Percentiles rank a stretch among this genome's conserved stretches.
These are phyloP conservation scores for Platycheirus albimanus DNA, from an alignment of 2,888 invertebrate genomes.

Conservation along the genomic window DNA sequence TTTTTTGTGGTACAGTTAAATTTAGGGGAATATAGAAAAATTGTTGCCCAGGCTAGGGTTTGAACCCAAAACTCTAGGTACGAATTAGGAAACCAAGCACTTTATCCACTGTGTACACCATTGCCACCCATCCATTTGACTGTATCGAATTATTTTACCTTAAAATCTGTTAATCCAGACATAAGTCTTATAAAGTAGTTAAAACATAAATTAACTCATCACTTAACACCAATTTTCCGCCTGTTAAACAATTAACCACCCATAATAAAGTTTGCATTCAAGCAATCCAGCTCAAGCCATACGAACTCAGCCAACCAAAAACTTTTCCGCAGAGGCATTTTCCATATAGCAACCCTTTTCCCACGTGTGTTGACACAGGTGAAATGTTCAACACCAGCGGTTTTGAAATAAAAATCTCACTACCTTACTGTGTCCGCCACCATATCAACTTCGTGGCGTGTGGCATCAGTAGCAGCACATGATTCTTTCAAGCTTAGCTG, in stretches of 20 bases:
- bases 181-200: too few relatives aligned
- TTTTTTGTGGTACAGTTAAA: too few relatives aligned
- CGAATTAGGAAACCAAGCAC: too few relatives aligned
- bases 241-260: constrained; percentile 52
- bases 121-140: too few relatives aligned
- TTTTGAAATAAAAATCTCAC: constrained; percentile 26
- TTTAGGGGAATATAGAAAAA: too few relatives aligned
- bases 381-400: constrained; percentile 54
- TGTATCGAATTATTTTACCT: too few relatives aligned
- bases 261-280: too few relatives aligned
- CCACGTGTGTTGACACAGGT: constrained; percentile 38
- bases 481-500: constrained; percentile 68
- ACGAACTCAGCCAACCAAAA: constrained; percentile 60
- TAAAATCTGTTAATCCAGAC: too few relatives aligned
- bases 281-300: constrained; percentile 36
- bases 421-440: background rate
- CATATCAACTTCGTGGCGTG: constrained; percentile 44
- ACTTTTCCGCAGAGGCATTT: constrained; percentile 39
- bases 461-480: constrained; percentile 38
- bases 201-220: background rate
- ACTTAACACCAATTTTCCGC: constrained; percentile 67
- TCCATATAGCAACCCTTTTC: constrained; percentile 64
- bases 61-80: too few relatives aligned
- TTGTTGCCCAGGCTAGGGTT: too few relatives aligned
- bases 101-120: too few relatives aligned